Evolutionary conservation across 35 echinoderm and acorn worm species (phyloP).

Genomic region (Eucidaris tribuloides): DNA sequence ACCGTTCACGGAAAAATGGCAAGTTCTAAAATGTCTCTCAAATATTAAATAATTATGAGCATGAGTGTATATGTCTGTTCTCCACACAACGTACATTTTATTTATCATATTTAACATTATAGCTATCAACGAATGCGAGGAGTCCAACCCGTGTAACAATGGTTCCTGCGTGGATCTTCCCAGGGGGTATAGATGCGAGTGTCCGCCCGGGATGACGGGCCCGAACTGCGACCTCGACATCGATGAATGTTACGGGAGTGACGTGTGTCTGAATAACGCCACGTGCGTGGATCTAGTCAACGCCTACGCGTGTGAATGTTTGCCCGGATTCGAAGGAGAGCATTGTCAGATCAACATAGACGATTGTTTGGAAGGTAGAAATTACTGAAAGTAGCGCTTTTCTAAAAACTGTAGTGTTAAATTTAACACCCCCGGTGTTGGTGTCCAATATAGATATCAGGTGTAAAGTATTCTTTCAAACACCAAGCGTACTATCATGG

Average conservation of each 20-base stretch:
- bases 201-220: constrained; percentile 33
- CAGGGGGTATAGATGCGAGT: constrained; percentile 30
- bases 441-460: no score
- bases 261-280: constrained; percentile 46
- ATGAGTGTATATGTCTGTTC: no score
- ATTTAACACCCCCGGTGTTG: no score
- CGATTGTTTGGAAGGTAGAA: constrained; percentile 47
- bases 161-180: constrained; percentile 37
- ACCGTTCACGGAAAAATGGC: no score
- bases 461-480: no score
- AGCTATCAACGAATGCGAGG: constrained; percentile 50
- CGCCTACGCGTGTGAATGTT: constrained; percentile 46
- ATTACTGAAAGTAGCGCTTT: no score
- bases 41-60: no score
- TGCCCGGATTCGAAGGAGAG: constrained; percentile 25
- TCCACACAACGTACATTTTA: no score
- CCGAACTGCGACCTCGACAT: constrained; percentile 42
- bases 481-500: no score
- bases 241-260: constrained; percentile 46
- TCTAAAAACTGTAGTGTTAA: no score
- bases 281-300: constrained; percentile 31
- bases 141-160: neutral
- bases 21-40: no score
- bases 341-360: constrained; percentile 61
- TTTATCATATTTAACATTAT: neutral